Percentiles rank a stretch among this genome's conserved stretches.
phyloP scores from a whole-genome alignment of 2,797 vertebrate genomes.

The Melanogrammus aeglefinus region DNA sequence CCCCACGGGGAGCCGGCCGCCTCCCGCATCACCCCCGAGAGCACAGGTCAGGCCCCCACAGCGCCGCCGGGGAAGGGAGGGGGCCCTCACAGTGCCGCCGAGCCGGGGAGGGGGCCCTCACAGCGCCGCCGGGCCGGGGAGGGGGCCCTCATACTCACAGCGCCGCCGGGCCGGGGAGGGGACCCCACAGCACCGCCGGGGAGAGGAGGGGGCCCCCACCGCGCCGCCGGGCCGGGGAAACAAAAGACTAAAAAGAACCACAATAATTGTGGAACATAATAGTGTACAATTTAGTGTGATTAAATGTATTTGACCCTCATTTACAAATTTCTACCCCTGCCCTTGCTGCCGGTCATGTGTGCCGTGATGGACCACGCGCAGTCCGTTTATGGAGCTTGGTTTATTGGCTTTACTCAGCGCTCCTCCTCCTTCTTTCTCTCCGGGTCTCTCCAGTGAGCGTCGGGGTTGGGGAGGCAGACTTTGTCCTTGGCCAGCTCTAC shows the following conservation, averaged over 20 bases:
- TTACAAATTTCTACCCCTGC: neutral
- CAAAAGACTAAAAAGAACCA: neutral
- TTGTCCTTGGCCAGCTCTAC: slow-evolving; percentile 93
- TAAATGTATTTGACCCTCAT: neutral
- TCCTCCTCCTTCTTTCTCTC: neutral
- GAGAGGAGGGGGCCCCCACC: too few relatives aligned
- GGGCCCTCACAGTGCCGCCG: neutral
- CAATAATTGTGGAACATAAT: neutral
- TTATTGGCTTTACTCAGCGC: neutral
- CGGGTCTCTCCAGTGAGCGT: slow-evolving; percentile 89
- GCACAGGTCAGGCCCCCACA: slow-evolving; percentile 65
- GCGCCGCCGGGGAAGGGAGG: slow-evolving; percentile 66
- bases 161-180: too few relatives aligned
- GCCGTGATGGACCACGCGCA: neutral
- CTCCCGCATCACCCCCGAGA: slow-evolving; percentile 71
- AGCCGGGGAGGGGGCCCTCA: too few relatives aligned
- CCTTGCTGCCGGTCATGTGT: neutral
- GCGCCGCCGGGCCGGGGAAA: too few relatives aligned
- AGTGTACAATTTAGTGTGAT: neutral
- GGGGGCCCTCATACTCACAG: too few relatives aligned
- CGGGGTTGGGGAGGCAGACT: slow-evolving; percentile 96
- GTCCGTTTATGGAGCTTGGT: neutral
- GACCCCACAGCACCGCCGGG: too few relatives aligned
- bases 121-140: too few relatives aligned
- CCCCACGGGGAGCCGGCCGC: slow-evolving; percentile 72